Percentiles rank a stretch among this genome's conserved stretches.
These are phyloP conservation scores for Virgularia gustaviana DNA, from an alignment of 92 coral and sea anemone genomes.

Conservation along the genomic window DNA sequence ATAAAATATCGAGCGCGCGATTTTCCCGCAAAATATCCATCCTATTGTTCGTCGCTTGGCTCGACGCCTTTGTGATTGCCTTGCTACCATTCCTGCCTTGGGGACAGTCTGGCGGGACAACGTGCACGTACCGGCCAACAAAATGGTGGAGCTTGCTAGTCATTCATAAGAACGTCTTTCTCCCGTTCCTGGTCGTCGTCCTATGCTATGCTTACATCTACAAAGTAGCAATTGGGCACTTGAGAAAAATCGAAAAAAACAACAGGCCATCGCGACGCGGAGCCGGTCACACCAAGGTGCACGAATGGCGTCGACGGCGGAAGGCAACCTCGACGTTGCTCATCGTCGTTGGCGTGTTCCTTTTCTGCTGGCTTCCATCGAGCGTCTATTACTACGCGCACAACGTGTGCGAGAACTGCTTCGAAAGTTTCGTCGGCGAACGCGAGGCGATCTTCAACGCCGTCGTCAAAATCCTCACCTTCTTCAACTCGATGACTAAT, in stretches of 20 bases:
- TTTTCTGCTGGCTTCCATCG: slow-evolving; percentile 90
- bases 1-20: slow-evolving; percentile 48
- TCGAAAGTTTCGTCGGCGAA: slow-evolving; percentile 54
- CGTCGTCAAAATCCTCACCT: slow-evolving; percentile 68
- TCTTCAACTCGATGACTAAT: slow-evolving; percentile 67
- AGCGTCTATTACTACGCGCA: slow-evolving; percentile 78
- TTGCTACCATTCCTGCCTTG: slow-evolving; percentile 77
- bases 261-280: neutral
- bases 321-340: slow-evolving; percentile 75
- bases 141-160: slow-evolving; percentile 98
- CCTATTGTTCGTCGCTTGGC: slow-evolving; percentile 61
- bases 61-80: slow-evolving; percentile 70
- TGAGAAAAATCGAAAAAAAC: slow-evolving; percentile 51
- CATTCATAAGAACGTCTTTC: slow-evolving; percentile 70
- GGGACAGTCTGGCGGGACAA: neutral
- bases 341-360: slow-evolving; percentile 81
- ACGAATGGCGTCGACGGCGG: slow-evolving; percentile 49
- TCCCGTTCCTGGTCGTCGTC: slow-evolving; percentile 69
- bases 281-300: neutral
- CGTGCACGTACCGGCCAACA: slow-evolving; percentile 75
- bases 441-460: slow-evolving; percentile 65
- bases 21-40: slow-evolving; percentile 56
- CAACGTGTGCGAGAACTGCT: slow-evolving; percentile 70
- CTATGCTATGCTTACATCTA: slow-evolving; percentile 74
- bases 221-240: slow-evolving; percentile 66